Evolutionary conservation across 2,797 vertebrate genomes (phyloP).

Genomic region (Anguilla pacifica): DNA sequence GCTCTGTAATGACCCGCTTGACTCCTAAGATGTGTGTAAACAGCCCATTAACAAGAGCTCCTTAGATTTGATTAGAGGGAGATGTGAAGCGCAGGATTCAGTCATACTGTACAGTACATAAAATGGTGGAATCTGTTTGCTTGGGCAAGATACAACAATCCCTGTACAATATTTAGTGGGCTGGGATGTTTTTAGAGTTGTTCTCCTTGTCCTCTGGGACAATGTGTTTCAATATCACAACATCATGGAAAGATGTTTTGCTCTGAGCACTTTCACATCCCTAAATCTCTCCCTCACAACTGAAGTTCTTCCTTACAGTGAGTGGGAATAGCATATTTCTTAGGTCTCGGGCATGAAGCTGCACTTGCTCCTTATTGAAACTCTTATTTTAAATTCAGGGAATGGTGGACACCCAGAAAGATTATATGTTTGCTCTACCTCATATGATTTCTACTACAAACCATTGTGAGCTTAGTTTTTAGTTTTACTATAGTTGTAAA

Average conservation of each 20-base stretch:
- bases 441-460: not conserved
- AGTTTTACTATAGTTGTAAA: no score
- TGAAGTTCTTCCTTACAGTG: not conserved
- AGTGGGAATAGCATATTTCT: not conserved
- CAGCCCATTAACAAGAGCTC: no score
- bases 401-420: not conserved
- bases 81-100: not conserved
- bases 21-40: no score
- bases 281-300: not conserved
- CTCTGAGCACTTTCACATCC: not conserved
- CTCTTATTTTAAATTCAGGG: not conserved
- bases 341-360: not conserved
- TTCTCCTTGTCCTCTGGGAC: not conserved
- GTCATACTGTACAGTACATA: not conserved
- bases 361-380: constrained; percentile 1
- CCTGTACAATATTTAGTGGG: not conserved
- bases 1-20: no score
- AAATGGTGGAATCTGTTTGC: not conserved
- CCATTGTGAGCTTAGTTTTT: not conserved
- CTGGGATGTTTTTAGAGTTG: not conserved
- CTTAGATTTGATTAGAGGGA: not conserved
- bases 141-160: not conserved
- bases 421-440: not conserved
- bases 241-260: not conserved
- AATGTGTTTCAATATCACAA: not conserved